A percentile compares a stretch with the other conserved stretches of the same genome.
These are phyloP conservation scores for Drosophila nigritarsus DNA, from an alignment of 2,888 invertebrate species.

Conservation along the genomic window DNA sequence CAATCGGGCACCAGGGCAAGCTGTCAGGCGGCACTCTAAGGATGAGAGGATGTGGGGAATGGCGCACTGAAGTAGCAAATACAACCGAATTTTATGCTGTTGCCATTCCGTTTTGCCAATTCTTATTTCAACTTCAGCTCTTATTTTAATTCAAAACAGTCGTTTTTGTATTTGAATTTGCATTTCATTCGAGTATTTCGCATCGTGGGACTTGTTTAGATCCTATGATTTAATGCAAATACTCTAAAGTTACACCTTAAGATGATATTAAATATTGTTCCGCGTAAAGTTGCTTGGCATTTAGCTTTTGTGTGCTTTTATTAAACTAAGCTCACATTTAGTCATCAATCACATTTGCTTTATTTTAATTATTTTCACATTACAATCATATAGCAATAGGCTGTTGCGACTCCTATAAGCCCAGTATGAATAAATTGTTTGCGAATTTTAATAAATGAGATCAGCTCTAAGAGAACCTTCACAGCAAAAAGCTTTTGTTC, in stretches of 20 bases:
- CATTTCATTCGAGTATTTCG: slow-evolving; percentile 23
- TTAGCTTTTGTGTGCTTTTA: background rate
- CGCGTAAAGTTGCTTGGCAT: background rate
- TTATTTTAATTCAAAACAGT: slow-evolving; percentile 62
- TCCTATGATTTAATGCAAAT: slow-evolving; percentile 4
- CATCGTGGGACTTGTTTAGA: slow-evolving; percentile 7
- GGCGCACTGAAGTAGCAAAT: slow-evolving; percentile 50
- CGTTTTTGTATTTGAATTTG: slow-evolving; percentile 67
- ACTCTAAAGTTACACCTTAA: slow-evolving; percentile 8
- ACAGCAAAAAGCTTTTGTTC: background rate
- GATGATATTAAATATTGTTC: background rate
- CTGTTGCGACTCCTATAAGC: background rate
- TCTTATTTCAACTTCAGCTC: slow-evolving; percentile 58
- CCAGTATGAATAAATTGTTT: background rate
- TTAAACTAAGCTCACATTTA: background rate
- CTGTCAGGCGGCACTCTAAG: slow-evolving; percentile 23
- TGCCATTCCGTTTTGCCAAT: slow-evolving; percentile 74
- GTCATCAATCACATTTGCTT: background rate
- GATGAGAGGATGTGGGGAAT: slow-evolving; percentile 6
- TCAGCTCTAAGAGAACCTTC: background rate
- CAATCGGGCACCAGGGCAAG: slow-evolving; percentile 60
- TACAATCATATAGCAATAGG: background rate
- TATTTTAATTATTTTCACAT: background rate
- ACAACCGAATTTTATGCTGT: slow-evolving; percentile 69
- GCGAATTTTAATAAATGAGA: background rate